Base-by-base conservation (phyloP, 92 coral and sea anemone genomes). In the Heteractis magnifica region DNA sequence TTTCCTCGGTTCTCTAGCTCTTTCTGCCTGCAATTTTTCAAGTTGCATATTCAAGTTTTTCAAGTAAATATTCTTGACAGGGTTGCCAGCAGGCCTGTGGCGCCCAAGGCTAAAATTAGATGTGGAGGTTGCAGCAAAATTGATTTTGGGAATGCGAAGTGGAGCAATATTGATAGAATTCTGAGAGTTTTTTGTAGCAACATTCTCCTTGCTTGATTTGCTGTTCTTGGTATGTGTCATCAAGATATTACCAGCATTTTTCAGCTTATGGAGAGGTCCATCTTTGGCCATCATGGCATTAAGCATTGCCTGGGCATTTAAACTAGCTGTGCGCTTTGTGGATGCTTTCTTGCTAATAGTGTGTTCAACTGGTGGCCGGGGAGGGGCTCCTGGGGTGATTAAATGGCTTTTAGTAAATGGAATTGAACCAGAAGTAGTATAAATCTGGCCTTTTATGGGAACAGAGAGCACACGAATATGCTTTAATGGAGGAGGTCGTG, bases 81-180 rank as follows among this genome's bases (percentile, higher is more conserved):
- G 98, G 72, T 90, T 92, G 2, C 95, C 97, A 62, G 89, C 87
- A 21, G 98, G 92, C 72, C 95, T 91, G 52, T 93, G 87, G 6
- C 99, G 92, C 34, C 99, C 98, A 44, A 94, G 88, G 75, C 97
- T 93, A 90, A 97, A 94, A 44, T 95, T 92, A 4, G 99, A 97
- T 56, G 99, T 97, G 1, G 99, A 97, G 4, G 99, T 97, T 5
- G 99, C 99, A 12, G 99, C 99, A 89, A 94, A 97, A 85, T 94
- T 97, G 50, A 97, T 97, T 90, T 97, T 97, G 44, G 99, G 99
- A 44, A 97, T 90, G 80, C 94, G 93, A 78, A 97, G 86, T 15
- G 89, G 92, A 50, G 83, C 71, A 58, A 93, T 83, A 21, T 83
- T 73, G 6, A 86, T 86, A 10, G 87, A 80, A 16, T 90, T 81